Base-by-base conservation (phyloP, 2,888 invertebrate genomes). In the Drosophila meridiana region DNA sequence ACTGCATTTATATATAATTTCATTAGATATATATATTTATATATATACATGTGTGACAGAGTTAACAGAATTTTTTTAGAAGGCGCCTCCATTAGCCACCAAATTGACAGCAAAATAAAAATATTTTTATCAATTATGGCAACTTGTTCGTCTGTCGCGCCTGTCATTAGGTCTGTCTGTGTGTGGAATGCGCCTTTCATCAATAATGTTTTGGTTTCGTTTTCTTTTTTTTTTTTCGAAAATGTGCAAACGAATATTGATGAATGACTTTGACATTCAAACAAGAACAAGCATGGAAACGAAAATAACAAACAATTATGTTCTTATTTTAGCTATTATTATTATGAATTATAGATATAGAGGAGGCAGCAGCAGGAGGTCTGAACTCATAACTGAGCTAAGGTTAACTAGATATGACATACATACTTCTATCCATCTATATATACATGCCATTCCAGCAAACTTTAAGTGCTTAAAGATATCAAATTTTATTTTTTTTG, bases 81-180 rank as follows among this genome's bases (percentile, higher is more conserved):
- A 40, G 63, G 61, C 60, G 65, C 66, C 69, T 45, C 42, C 63
- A 62, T 52, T 70, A 43, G n/a, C 13, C 32, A 65, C 26, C 52
- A 59, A 64, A 77, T 77, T 90, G 87, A 80, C 90, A 83, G 81
- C 57, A 62, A 9, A 30, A 86, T 55, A 62, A 9, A 30, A 86
- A 77, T 83, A 83, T 66, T 69, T 56, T 64, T 64, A 83, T 90
- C 87, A 83, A 83, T 83, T 88, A 84, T 75, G 68, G 59, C 73
- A 75, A 59, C 53, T 52, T 48, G 52, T 61, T 58, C 50, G 73
- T 11, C 48, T 59, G 62, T 66, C 32, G 26, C 30, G 50, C 48
- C 59, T 60, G 68, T 67, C 64, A 63, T 38, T 45, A 28, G 50
- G 59, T 68, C 53, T 38, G 59, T 42, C 14, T 42, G n/a, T 70